phyloP scores from a whole-genome alignment of 2,888 invertebrate species.

The Cordilura impudica region DNA sequence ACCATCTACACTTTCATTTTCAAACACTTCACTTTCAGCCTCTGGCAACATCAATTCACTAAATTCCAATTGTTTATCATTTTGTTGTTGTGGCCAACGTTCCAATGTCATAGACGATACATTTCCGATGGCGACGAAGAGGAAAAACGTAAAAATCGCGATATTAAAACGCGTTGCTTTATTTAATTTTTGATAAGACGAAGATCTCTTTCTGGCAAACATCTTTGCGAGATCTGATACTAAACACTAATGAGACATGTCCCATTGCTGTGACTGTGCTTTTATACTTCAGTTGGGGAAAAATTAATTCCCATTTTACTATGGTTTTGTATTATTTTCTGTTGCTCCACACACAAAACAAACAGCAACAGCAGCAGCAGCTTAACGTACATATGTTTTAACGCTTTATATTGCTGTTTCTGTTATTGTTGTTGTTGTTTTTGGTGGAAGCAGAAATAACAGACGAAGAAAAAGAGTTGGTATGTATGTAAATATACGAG shows the following conservation, averaged over 20 bases:
- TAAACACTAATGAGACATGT: conserved; percentile 78
- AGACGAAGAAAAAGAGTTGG: conserved; percentile 25
- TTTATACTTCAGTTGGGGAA: conserved; percentile 74
- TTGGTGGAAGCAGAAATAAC: background rate
- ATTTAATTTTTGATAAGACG: conserved; percentile 42
- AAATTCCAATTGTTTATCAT: conserved; percentile 55
- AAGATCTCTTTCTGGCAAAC: conserved; percentile 70
- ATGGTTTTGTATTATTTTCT: conserved; percentile 37
- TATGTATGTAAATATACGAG: conserved; percentile 36
- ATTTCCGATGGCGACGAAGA: conserved; percentile 52
- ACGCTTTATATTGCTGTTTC: conserved; percentile 14
- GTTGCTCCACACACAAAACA: conserved; percentile 30
- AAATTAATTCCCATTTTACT: conserved; percentile 72
- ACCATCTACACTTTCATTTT: conserved; percentile 67
- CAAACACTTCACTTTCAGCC: conserved; percentile 63
- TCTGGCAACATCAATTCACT: conserved; percentile 41
- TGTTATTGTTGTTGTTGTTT: conserved; percentile 15
- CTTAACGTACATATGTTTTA: background rate
- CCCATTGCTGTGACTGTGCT: conserved; percentile 75
- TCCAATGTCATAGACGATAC: conserved; percentile 71
- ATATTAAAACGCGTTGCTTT: conserved; percentile 49
- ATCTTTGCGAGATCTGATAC: conserved; percentile 77
- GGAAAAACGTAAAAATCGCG: conserved; percentile 56
- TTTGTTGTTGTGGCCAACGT: conserved; percentile 62
- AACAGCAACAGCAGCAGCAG: conserved; percentile 30